Percentiles rank a stretch among this genome's conserved stretches.
Evolutionary conservation across 2,888 invertebrate species (phyloP).

Genomic region (Ichneumon xanthorius): DNA sequence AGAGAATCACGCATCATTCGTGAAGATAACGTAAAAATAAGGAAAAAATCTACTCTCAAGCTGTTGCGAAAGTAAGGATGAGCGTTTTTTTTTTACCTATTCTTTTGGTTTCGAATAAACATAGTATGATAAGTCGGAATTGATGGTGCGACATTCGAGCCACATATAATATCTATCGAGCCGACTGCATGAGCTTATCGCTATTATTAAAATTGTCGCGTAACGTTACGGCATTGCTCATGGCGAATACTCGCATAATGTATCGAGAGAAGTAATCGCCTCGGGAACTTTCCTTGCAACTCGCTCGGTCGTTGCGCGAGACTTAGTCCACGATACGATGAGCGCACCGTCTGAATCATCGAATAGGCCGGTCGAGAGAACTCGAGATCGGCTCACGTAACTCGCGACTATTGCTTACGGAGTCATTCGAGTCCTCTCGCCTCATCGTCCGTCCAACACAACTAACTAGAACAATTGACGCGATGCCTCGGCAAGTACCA

Average conservation of each 20-base stretch:
- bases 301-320: slow-evolving; percentile 2
- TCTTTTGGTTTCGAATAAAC: background rate
- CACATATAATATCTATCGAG: background rate
- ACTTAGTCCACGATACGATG: background rate
- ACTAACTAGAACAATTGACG: slow-evolving; percentile 37
- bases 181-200: background rate
- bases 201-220: slow-evolving; percentile 25
- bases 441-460: slow-evolving; percentile 12
- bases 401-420: slow-evolving; percentile 3
- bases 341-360: slow-evolving; percentile 40
- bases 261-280: background rate
- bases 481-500: slow-evolving; percentile 13
- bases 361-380: slow-evolving; percentile 11
- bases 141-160: background rate
- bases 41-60: background rate
- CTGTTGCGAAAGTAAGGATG: background rate
- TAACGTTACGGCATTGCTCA: slow-evolving; percentile 6
- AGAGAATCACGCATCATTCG: background rate
- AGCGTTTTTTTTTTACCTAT: background rate
- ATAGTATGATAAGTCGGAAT: background rate
- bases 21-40: background rate
- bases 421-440: slow-evolving; percentile 25
- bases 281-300: slow-evolving; percentile 10
- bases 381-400: slow-evolving; percentile 29
- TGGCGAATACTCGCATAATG: background rate